phyloP scores from a whole-genome alignment of 2,888 invertebrate species.

The Margaritifera margaritifera region DNA sequence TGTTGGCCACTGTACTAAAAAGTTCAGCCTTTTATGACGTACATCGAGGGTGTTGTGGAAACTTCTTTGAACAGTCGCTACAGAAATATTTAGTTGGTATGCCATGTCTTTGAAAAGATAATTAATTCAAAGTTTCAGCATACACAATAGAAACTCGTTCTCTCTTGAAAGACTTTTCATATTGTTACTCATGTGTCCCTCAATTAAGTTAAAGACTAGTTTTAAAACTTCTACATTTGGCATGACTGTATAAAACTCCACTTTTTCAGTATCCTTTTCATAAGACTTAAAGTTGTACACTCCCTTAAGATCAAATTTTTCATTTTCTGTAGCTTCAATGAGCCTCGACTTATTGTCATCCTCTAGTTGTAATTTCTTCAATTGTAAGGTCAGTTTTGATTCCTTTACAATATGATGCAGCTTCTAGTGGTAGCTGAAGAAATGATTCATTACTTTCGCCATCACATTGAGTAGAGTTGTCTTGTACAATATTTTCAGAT shows the following conservation, averaged over 20 bases:
- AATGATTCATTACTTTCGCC: no score
- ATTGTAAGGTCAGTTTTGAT: no score
- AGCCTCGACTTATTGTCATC: no score
- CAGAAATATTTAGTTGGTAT: conserved; percentile 17
- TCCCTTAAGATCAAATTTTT: no score
- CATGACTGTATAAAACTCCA: conserved; percentile 21
- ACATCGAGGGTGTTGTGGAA: conserved; percentile 20
- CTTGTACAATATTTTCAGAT: no score
- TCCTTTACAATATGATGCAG: no score
- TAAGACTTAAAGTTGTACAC: no score
- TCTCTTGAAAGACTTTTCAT: conserved; percentile 15
- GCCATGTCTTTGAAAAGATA: conserved; percentile 19
- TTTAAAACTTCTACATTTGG: conserved; percentile 18
- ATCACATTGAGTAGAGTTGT: no score
- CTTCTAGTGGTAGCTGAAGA: no score
- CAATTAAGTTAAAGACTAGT: conserved; percentile 13
- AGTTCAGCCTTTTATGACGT: conserved; percentile 15
- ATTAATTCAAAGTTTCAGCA: conserved; percentile 20
- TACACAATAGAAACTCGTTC: conserved; percentile 15
- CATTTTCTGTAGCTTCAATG: no score
- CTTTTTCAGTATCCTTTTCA: conserved; percentile 19
- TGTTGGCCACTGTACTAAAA: conserved; percentile 20
- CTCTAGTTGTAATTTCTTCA: no score
- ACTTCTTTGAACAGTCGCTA: conserved; percentile 13
- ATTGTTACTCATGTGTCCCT: conserved; percentile 10